A percentile compares a stretch with the other conserved stretches of the same genome.
These are phyloP conservation scores for Elegia similella DNA, from an alignment of 2,888 invertebrate genomes.

Conservation along the genomic window DNA sequence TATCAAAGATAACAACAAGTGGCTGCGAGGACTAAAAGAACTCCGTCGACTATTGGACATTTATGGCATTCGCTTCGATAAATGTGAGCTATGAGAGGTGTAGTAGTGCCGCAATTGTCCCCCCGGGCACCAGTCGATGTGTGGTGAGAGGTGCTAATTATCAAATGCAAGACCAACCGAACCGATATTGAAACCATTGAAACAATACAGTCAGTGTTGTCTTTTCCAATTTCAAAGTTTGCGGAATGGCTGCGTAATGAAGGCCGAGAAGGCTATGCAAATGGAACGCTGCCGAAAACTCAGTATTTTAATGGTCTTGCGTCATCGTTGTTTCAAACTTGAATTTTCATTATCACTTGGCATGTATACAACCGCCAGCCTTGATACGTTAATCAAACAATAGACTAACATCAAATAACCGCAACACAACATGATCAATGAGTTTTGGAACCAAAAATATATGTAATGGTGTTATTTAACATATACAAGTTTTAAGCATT, in stretches of 20 bases:
- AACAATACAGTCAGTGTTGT: slow-evolving; percentile 77
- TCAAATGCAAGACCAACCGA: slow-evolving; percentile 75
- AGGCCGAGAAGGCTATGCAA: slow-evolving; percentile 76
- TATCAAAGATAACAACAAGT: slow-evolving; percentile 79
- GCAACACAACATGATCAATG: slow-evolving; percentile 67
- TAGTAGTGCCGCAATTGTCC: slow-evolving; percentile 52
- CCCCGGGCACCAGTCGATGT: slow-evolving; percentile 42
- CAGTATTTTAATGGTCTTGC: slow-evolving; percentile 80
- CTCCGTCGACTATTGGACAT: slow-evolving; percentile 67
- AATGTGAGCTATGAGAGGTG: slow-evolving; percentile 60
- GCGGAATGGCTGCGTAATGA: slow-evolving; percentile 79
- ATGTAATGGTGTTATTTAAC: slow-evolving; percentile 42
- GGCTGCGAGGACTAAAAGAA: slow-evolving; percentile 61
- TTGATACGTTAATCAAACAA: slow-evolving; percentile 81
- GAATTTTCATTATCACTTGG: slow-evolving; percentile 81
- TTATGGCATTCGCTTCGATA: slow-evolving; percentile 73
- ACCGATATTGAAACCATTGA: slow-evolving; percentile 78
- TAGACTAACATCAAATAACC: slow-evolving; percentile 75
- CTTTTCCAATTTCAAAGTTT: slow-evolving; percentile 79
- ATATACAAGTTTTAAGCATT: background rate
- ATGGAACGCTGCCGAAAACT: slow-evolving; percentile 78
- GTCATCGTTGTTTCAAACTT: slow-evolving; percentile 79
- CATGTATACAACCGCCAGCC: slow-evolving; percentile 75
- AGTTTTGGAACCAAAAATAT: slow-evolving; percentile 62
- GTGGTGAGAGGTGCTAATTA: slow-evolving; percentile 76